These are phyloP conservation scores for Cryptocephalus moraei DNA, from an alignment of 2,888 invertebrate species.

Conservation along the genomic window DNA sequence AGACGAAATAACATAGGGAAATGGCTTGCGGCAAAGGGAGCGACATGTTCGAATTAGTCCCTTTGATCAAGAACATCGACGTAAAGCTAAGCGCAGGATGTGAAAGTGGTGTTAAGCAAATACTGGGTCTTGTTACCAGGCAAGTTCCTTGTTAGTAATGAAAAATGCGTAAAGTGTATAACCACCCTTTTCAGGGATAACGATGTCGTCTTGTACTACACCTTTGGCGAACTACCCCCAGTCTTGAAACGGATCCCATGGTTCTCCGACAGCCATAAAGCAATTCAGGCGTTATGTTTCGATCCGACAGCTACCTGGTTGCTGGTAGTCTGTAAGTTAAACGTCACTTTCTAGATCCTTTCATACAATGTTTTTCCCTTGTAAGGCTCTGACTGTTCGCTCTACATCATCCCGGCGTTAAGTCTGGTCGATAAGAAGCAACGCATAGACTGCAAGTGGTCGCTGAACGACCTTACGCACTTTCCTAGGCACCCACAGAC, in stretches of 20 bases:
- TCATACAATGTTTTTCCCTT: slow-evolving; percentile 7
- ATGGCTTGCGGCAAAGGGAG: slow-evolving; percentile 17
- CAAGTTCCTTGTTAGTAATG: slow-evolving; percentile 12
- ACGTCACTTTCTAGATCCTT: background rate
- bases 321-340: slow-evolving; percentile 46
- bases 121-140: slow-evolving; percentile 28
- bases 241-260: slow-evolving; percentile 35
- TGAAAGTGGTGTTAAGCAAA: slow-evolving; percentile 37
- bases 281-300: slow-evolving; percentile 66
- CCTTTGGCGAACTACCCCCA: slow-evolving; percentile 34
- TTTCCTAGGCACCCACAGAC: slow-evolving; percentile 35
- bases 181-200: slow-evolving; percentile 24
- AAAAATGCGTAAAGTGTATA: no score
- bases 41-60: slow-evolving; percentile 34
- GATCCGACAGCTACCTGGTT: slow-evolving; percentile 76
- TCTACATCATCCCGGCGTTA: slow-evolving; percentile 52
- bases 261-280: slow-evolving; percentile 32
- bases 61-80: slow-evolving; percentile 33
- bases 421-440: slow-evolving; percentile 45
- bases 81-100: slow-evolving; percentile 33
- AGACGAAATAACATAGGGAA: background rate
- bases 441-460: slow-evolving; percentile 48
- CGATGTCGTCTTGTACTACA: slow-evolving; percentile 35
- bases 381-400: slow-evolving; percentile 45
- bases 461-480: slow-evolving; percentile 45